phyloP scores from a whole-genome alignment of 2,113 vertebrate species.

The Centropristis striata region DNA sequence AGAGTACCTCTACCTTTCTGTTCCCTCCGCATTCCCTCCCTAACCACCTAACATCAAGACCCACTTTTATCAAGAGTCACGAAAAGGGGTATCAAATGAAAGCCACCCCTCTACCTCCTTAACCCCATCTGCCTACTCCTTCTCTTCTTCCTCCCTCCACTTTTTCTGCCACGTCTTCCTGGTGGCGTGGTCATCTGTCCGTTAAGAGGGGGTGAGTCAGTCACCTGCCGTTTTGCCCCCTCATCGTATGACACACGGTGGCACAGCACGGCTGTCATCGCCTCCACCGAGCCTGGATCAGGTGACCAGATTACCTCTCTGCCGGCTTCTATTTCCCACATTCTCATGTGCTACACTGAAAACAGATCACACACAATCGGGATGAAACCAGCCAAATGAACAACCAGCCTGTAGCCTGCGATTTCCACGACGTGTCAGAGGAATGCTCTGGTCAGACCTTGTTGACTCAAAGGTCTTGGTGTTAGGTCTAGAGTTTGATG shows the following conservation, averaged over 20 bases:
- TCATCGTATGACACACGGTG: constrained; percentile 80
- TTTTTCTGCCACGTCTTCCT: constrained; percentile 27
- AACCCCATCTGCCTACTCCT: constrained; percentile 24
- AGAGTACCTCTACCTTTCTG: constrained; percentile 24
- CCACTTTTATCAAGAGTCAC: constrained; percentile 55
- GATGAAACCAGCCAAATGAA: constrained; percentile 45
- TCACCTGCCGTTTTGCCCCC: constrained; percentile 75
- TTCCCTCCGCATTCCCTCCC: constrained; percentile 17
- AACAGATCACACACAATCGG: constrained; percentile 68
- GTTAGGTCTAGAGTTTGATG: constrained; percentile 38
- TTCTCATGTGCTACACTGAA: constrained; percentile 63
- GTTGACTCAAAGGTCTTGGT: constrained; percentile 40
- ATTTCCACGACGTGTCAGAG: constrained; percentile 49
- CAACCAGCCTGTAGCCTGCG: constrained; percentile 15
- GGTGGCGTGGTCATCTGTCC: constrained; percentile 65
- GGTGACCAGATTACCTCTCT: constrained; percentile 74
- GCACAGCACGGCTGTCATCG: constrained; percentile 78
- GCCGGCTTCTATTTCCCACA: constrained; percentile 70
- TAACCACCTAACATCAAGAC: constrained; percentile 31
- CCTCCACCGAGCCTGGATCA: constrained; percentile 69
- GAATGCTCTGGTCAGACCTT: constrained; percentile 52
- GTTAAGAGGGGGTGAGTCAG: constrained; percentile 66
- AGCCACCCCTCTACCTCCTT: constrained; percentile 36
- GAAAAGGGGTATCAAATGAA: constrained; percentile 59
- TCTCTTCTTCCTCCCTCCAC: constrained; percentile 20